phyloP scores from a whole-genome alignment of 2,797 vertebrate species.

The Nasua narica region DNA sequence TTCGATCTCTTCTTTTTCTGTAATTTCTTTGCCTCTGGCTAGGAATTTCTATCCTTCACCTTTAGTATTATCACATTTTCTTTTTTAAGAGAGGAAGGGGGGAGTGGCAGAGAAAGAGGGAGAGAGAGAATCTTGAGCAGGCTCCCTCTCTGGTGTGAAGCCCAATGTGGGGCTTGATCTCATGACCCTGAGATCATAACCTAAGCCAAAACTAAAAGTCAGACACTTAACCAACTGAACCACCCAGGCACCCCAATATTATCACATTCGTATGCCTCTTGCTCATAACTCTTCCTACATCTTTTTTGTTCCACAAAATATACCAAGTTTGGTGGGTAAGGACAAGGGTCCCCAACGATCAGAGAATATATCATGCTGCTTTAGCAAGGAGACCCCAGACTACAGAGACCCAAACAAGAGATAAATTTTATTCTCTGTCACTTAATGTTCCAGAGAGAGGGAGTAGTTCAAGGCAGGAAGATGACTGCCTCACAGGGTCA shows the following conservation, averaged over 20 bases:
- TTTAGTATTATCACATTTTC: neutral
- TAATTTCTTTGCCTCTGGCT: neutral
- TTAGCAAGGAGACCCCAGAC: neutral
- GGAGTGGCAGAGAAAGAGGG: neutral
- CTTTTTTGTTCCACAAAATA: neutral
- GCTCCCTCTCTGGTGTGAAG: neutral
- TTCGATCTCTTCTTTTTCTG: neutral
- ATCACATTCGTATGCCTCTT: neutral
- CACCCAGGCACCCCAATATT: neutral
- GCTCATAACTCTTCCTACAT: neutral
- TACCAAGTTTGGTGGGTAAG: neutral
- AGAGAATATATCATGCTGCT: neutral
- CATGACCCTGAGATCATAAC: neutral
- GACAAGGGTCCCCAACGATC: neutral
- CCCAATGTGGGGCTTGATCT: neutral
- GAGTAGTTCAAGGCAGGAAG: neutral
- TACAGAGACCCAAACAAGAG: neutral
- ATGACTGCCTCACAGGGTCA: neutral
- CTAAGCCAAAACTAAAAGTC: neutral
- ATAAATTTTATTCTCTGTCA: neutral
- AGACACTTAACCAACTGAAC: neutral
- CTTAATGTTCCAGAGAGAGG: neutral
- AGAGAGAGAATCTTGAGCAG: neutral
- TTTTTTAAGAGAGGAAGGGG: neutral
- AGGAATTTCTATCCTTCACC: neutral